Evolutionary conservation across 2,888 invertebrate species (phyloP), one percentile per base, ranked within the genome.

Genomic region (Globia sparganii): DNA sequence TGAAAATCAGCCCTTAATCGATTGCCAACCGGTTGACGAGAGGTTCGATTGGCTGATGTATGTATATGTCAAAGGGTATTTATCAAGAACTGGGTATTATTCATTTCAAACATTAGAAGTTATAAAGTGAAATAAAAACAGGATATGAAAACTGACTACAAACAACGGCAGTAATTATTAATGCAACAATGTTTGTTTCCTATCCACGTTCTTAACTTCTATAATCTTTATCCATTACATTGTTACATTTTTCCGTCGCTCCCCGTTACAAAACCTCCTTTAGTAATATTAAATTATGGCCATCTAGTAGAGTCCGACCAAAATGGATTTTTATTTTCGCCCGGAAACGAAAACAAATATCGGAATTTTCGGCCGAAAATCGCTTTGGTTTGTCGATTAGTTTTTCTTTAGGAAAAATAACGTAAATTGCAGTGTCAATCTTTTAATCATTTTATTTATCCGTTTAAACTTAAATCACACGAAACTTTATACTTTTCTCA

Each of bases 261-360:
- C 72, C 40, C 13, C 21, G 87, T 81, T 83, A 89, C 93, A 92
- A 93, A 92, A 87, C 81, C 87, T 87, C 85, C 85, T 90, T 91
- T 87, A 89, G 89, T 91, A 88, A 90, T 90, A 92, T 91, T 91
- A 92, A 93, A 92, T 92, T 92, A 92, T 90, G 89, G 88, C 81
- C 87, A 89, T 87, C 86, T 86, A 87, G 88, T 89, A 53, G 67
- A 34, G 53, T 56, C 34, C 2, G 3, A 34, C 67, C 5, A 67
- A 34, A 49, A 49, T 2, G 15, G 5, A 25, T 49, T 34, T 25
- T 49, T 34, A 13, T 46, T 46, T 31, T 46, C 28, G 49, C 25
- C 18, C 25, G 31, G n/a, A 56, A 25, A 56, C 11, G 9, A 28
- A 66, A 15, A 31, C 6, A 1, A 13, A 31, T 15, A 31, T 49